These are phyloP conservation scores for Nephrotoma guestfalica DNA, from an alignment of 2,888 invertebrate species.

Conservation along the genomic window DNA sequence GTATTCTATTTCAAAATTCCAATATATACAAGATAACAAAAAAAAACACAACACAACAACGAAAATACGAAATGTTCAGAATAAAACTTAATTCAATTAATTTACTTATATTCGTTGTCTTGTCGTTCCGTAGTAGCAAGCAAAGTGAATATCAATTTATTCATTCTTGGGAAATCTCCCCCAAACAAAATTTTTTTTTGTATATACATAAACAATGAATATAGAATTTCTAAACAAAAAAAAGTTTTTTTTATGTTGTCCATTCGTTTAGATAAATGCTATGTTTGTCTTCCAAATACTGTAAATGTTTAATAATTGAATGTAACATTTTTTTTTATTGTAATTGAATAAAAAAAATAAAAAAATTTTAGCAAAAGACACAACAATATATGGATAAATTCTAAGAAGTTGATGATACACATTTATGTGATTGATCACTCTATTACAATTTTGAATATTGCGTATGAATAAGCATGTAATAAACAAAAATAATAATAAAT, in stretches of 20 bases:
- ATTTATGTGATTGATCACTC: not conserved
- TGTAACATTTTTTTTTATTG: not conserved
- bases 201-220: not conserved
- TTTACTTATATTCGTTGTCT: not conserved
- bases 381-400: not conserved
- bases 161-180: not conserved
- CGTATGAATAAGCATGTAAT: too few relatives aligned
- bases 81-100: not conserved
- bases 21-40: not conserved
- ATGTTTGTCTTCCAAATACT: not conserved
- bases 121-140: not conserved
- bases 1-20: not conserved
- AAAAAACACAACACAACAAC: not conserved
- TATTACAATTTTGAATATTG: too few relatives aligned
- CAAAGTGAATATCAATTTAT: not conserved
- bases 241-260: not conserved
- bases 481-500: too few relatives aligned
- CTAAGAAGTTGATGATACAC: not conserved
- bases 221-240: not conserved
- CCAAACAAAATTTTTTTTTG: not conserved
- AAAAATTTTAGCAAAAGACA: not conserved
- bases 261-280: not conserved
- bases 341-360: not conserved
- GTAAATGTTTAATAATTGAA: not conserved
- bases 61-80: not conserved